Evolutionary conservation across 2,888 invertebrate genomes (phyloP).

Genomic region (Actias luna): DNA sequence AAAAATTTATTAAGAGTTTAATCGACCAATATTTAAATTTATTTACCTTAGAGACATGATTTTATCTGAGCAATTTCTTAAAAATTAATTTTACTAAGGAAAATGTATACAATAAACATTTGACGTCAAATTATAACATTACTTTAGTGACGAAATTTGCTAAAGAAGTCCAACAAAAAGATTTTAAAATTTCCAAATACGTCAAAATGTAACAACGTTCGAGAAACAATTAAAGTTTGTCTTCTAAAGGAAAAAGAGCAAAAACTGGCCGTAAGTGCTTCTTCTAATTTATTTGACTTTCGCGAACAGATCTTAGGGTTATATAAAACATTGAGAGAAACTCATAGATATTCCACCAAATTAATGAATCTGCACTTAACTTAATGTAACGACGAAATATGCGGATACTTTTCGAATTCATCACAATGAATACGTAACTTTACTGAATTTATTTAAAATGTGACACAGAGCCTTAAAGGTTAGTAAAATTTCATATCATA

Average conservation of each 20-base stretch:
- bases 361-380: constrained; percentile 4
- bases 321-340: constrained; percentile 4
- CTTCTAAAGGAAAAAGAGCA: constrained; percentile 42
- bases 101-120: neutral
- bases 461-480: neutral
- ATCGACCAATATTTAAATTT: neutral
- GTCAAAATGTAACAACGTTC: constrained; percentile 49
- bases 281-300: constrained; percentile 70
- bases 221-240: constrained; percentile 66
- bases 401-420: constrained; percentile 20
- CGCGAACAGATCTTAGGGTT: constrained; percentile 12
- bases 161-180: constrained; percentile 20
- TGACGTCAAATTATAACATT: neutral
- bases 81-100: neutral
- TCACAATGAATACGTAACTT: constrained; percentile 20
- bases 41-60: neutral
- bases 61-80: neutral
- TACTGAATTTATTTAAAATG: neutral
- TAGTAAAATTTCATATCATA: neutral
- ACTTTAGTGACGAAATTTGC: neutral
- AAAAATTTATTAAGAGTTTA: neutral
- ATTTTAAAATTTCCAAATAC: constrained; percentile 41
- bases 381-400: constrained; percentile 5
- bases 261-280: constrained; percentile 55
- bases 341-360: neutral